phyloP scores from a whole-genome alignment of 2,797 vertebrate species.

The Sebastes trivittatus region DNA sequence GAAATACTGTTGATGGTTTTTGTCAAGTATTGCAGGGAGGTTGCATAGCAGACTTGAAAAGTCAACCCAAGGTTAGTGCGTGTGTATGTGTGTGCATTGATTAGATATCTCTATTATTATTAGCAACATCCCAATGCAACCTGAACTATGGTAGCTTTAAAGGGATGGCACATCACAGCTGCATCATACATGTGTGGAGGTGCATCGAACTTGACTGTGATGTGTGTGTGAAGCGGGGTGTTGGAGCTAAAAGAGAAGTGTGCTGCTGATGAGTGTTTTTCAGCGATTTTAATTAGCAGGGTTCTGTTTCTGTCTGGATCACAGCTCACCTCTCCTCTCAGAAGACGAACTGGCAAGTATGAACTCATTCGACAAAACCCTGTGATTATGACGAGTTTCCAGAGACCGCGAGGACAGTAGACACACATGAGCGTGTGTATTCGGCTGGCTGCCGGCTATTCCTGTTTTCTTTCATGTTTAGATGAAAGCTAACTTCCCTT shows the following conservation, averaged over 20 bases:
- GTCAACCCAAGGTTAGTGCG: constrained; percentile 62
- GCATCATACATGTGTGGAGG: constrained; percentile 22
- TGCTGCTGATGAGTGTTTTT: constrained; percentile 40
- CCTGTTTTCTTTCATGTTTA: constrained; percentile 33
- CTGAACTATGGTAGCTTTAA: constrained; percentile 28
- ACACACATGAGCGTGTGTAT: not conserved
- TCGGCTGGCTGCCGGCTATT: not conserved
- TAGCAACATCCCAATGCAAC: constrained; percentile 50
- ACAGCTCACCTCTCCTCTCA: constrained; percentile 21
- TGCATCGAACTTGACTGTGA: constrained; percentile 8
- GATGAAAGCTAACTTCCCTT: constrained; percentile 30
- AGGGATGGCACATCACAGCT: constrained; percentile 34
- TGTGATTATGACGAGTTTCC: not conserved
- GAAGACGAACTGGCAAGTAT: constrained; percentile 12
- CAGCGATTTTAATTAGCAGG: constrained; percentile 37
- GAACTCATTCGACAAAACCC: not conserved
- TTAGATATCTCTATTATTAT: constrained; percentile 65
- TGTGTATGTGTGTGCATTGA: constrained; percentile 52
- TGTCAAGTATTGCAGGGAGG: constrained; percentile 36
- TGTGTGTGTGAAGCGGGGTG: constrained; percentile 3
- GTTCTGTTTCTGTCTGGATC: constrained; percentile 28
- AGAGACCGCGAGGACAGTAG: not conserved
- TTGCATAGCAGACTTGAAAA: constrained; percentile 46
- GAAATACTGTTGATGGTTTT: constrained; percentile 28
- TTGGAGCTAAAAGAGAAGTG: constrained; percentile 25